Conservation (phyloP, 2,797 vertebrate genomes). For the Oreochromis grahami region DNA sequence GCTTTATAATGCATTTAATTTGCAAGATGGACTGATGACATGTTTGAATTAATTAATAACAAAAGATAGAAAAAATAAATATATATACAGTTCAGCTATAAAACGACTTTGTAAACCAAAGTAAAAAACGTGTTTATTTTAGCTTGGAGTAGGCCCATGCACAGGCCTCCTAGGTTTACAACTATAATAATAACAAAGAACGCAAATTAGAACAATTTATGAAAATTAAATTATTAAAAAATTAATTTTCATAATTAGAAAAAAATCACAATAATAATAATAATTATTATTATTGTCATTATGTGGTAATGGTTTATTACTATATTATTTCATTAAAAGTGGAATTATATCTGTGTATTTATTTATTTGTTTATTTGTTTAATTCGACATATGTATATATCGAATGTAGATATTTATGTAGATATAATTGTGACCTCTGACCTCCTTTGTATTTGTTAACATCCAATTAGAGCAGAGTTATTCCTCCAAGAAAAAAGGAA, state of each 20-base stretch:
- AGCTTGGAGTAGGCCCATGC: not conserved
- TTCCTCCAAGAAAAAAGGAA: not conserved
- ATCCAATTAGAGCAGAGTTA: not conserved
- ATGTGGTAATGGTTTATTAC: not conserved
- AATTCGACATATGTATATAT: not conserved
- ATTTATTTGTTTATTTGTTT: not conserved
- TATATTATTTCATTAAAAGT: not conserved
- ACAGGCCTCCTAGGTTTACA: not conserved
- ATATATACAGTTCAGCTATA: too few species aligned
- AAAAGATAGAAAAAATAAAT: not conserved
- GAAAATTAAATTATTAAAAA: not conserved
- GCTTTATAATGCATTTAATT: fast-evolving
- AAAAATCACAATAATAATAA: not conserved
- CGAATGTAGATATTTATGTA: fast-evolving
- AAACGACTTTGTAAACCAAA: not conserved
- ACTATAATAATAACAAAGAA: not conserved
- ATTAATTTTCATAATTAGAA: not conserved
- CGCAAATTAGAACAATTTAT: not conserved
- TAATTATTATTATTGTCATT: fast-evolving
- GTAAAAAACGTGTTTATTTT: not conserved
- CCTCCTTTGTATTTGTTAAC: not conserved
- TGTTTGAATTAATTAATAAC: not conserved
- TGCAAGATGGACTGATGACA: fast-evolving
- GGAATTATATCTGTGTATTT: not conserved
- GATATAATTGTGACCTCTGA: not conserved